Base-by-base conservation (phyloP, 1,140 invertebrate species). In the Scaptomyza montana region DNA sequence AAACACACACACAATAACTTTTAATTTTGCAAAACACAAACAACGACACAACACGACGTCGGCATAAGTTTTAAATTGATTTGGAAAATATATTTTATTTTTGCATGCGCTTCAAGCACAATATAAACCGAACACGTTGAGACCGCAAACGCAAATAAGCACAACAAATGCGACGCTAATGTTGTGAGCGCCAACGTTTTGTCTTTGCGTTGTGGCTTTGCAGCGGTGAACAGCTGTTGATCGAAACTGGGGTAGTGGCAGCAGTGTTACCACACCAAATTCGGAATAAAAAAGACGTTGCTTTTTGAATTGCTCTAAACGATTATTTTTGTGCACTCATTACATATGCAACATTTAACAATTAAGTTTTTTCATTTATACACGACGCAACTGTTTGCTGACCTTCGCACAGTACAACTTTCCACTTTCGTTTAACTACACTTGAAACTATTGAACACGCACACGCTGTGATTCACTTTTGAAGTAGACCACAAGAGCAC, bases 391-490 rank as follows among this genome's bases (percentile, higher is more conserved):
- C 25, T 49, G 25, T 16, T 41, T 53, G 54, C 30, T 66, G 81
- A 80, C 81, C 81, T 85, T 86, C 59, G 63, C 64, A 50, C 49
- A 45, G 45, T 55, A 64, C 69, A 60, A 71, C 51, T 77, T 62
- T 63, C 51, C 62, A 51, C n/a, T 60, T 72, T 55, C 53, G 62
- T 57, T 81, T 81, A 80, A 86, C 78, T 78, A 54, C 71, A 30
- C 46, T 54, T 68, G 64, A 13, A 77, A 85, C 72, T 78, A 73
- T 81, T 67, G 57, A 79, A 56, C 78, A 86, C 82, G 82, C 78
- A 86, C 78, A 68, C 59, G 28, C 21, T 72, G 49, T 68, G 73
- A 81, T 75, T 87, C 77, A 45, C 47, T 85, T 80, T 67, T 39
- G 80, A 80, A 53, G 10, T 47, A 19, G 70, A 57, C 45, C 39